phyloP scores from a whole-genome alignment of 2,797 vertebrate genomes.

The Acanthurus leucopareius region DNA sequence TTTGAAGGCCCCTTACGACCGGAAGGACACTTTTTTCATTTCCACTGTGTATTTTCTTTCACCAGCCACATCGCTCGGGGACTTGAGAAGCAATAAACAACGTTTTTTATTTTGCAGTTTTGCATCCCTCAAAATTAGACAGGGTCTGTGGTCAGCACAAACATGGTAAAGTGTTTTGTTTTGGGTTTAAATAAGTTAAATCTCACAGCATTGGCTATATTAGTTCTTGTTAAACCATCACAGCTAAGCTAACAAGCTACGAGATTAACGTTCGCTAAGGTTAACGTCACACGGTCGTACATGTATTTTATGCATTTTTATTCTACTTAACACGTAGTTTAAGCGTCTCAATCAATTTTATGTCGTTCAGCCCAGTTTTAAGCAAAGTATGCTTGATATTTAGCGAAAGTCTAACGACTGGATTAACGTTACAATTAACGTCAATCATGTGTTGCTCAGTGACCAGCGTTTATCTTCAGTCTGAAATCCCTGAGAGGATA shows the following conservation, averaged over 20 bases:
- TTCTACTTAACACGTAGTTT: neutral
- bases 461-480: conserved; percentile 1
- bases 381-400: too few relatives aligned
- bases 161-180: conserved; percentile 73
- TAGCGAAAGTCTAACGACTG: neutral
- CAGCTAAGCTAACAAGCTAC: conserved; percentile 68
- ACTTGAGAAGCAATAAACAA: conserved; percentile 1
- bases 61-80: conserved; percentile 14
- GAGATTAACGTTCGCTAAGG: conserved; percentile 36
- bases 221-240: conserved; percentile 15
- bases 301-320: neutral
- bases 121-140: neutral
- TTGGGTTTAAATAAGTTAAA: neutral
- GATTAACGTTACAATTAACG: neutral
- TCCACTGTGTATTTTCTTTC: conserved; percentile 50
- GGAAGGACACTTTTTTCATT: conserved; percentile 58
- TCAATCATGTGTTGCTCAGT: conserved; percentile 1
- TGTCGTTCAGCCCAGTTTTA: accelerated
- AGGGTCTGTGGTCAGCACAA: conserved; percentile 15
- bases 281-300: conserved; percentile 2
- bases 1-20: conserved; percentile 59
- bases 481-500: neutral
- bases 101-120: conserved; percentile 24
- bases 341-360: accelerated
- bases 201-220: neutral